Conservation (phyloP, 1,140 invertebrate genomes). For the Caenorhabditis brenneri region DNA sequence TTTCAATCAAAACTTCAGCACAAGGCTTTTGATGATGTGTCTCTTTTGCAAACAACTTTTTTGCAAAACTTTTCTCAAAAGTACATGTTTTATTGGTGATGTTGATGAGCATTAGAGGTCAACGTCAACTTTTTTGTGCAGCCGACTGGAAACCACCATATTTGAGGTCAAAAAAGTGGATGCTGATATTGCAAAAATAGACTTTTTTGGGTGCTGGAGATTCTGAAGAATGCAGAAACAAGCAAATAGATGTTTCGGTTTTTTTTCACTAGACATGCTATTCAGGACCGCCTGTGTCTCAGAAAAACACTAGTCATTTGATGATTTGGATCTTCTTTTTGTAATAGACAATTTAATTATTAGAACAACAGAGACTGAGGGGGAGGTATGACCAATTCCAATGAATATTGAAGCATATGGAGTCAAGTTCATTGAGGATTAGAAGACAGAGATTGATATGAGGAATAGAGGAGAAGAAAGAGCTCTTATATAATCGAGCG, state of each 20-base stretch:
- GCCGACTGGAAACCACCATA: background rate
- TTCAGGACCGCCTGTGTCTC: background rate
- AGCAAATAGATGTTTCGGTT: background rate
- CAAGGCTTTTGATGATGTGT: no score
- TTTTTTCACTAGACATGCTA: background rate
- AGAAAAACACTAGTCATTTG: background rate
- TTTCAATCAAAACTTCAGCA: no score
- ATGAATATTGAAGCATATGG: background rate
- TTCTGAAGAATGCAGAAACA: background rate
- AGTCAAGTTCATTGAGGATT: conserved; percentile 2
- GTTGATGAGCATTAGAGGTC: background rate
- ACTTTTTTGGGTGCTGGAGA: background rate
- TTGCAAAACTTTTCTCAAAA: background rate
- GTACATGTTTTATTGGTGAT: background rate
- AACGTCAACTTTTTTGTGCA: background rate
- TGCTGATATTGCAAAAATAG: background rate
- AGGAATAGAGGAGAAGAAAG: background rate
- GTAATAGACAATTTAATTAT: background rate
- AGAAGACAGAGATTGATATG: background rate
- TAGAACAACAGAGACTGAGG: background rate
- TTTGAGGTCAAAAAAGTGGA: background rate
- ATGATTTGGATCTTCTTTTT: background rate
- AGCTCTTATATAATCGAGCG: no score
- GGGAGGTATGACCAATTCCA: background rate
- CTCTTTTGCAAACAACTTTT: background rate